These are phyloP conservation scores for Kryptolebias ocellatus DNA, from an alignment of 2,797 vertebrate species.

Conservation along the genomic window DNA sequence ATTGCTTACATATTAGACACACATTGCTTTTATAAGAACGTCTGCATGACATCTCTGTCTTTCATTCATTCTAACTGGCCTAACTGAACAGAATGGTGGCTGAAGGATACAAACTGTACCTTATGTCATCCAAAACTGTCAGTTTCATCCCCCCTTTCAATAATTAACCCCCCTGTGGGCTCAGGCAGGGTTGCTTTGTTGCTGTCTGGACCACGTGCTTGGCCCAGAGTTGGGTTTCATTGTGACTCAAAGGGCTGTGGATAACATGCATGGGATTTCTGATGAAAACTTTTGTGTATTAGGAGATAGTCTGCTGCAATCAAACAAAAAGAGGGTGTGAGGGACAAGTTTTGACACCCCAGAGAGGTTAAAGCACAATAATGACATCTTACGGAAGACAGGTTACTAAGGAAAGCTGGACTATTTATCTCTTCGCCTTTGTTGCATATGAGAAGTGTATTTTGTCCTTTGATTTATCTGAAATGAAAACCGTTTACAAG, in stretches of 20 bases:
- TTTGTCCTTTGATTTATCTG: constrained; percentile 12
- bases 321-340: constrained; percentile 56
- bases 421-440: constrained; percentile 9
- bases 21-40: constrained; percentile 6
- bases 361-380: constrained; percentile 19
- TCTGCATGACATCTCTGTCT: not conserved
- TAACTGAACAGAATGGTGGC: not conserved
- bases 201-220: constrained; percentile 31
- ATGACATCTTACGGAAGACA: constrained; percentile 21
- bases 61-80: constrained; percentile 3
- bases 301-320: constrained; percentile 53
- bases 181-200: constrained; percentile 18
- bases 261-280: constrained; percentile 53
- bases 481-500: constrained; percentile 23
- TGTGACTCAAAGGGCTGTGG: constrained; percentile 67
- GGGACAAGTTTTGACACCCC: constrained; percentile 34
- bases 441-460: not conserved
- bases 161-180: constrained; percentile 14
- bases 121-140: constrained; percentile 22
- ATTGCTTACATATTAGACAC: too few relatives aligned
- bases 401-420: constrained; percentile 22
- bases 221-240: constrained; percentile 41
- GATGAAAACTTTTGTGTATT: constrained; percentile 42
- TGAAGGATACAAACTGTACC: constrained; percentile 2
- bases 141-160: constrained; percentile 27